These are phyloP conservation scores for Scalopus aquaticus DNA, from an alignment of 2,113 vertebrate species.

Conservation along the genomic window DNA sequence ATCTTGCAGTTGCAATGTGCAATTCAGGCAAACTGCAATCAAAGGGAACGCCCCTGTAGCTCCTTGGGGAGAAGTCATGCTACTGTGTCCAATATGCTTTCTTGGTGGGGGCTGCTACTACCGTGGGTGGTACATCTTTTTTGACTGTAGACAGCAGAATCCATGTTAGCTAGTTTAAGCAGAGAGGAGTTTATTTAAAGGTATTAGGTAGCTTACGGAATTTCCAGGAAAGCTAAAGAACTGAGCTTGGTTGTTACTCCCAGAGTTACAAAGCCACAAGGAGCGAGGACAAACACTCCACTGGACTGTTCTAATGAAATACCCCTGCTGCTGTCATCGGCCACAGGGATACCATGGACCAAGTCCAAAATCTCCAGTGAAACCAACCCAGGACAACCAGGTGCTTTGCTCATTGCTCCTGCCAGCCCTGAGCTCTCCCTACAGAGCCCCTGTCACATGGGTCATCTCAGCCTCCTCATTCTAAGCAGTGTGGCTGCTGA, in stretches of 20 bases:
- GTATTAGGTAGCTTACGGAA: not conserved
- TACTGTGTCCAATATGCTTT: not conserved
- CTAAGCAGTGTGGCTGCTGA: not conserved
- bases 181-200: not conserved
- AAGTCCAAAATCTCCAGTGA: not conserved
- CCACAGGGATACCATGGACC: not conserved
- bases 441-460: not conserved
- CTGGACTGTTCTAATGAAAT: not conserved
- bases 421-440: not conserved
- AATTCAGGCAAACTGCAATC: not conserved
- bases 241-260: not conserved
- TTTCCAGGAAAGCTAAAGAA: not conserved
- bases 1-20: too few relatives aligned
- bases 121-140: too few relatives aligned
- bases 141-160: not conserved
- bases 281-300: not conserved
- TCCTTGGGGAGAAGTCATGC: not conserved
- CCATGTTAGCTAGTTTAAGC: too few relatives aligned
- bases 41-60: not conserved
- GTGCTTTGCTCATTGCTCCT: not conserved
- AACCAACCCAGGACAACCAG: not conserved
- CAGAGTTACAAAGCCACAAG: not conserved
- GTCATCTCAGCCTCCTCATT: not conserved
- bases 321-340: too few relatives aligned
- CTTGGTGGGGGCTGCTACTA: not conserved